Base-by-base conservation (phyloP, 1,140 invertebrate genomes). In the Leptonema lineaticorne region DNA sequence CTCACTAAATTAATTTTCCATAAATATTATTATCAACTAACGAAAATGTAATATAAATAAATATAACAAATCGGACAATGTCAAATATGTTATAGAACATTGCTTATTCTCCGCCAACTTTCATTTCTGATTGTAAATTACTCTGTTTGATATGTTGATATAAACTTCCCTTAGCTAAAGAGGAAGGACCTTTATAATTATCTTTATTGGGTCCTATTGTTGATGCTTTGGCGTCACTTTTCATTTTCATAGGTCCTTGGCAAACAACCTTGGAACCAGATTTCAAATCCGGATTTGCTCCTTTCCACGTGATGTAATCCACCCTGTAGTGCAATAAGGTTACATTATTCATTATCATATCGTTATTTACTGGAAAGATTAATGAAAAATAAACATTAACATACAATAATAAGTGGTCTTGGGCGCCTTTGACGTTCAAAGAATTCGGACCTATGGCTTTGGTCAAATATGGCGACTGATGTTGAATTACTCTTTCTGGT, bases 361-460 rank as follows among this genome's bases (percentile, higher is more conserved):
- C n/a, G n/a, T n/a, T n/a, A n/a, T n/a, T n/a, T n/a, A n/a, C n/a
- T n/a, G n/a, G n/a, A n/a, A n/a, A n/a, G n/a, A n/a, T n/a, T n/a
- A n/a, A n/a, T n/a, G n/a, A 46, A 45, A 26, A 63, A 27, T 9
- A 37, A 50, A 30, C n/a, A 27, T 60, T 71, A n/a, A 86, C 87
- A 86, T 82, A 90, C 89, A 91, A 75, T 16, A 91, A 76, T 26
- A 90, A 77, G 72, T 86, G 81, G 72, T 89, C 86, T 76, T 90
- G 84, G 0, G 89, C 82, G 67, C 89, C 89, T 76, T 86, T 86
- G n/a, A 75, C 74, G n/a, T 87, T 75, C 67, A 83, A 78, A 6
- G 83, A 72, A 78, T 90, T 87, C 29, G 86, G 82, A 64, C 89
- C 89, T 14, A 76, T 63, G n/a, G 84, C 80, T 74, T 83, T 83